Evolutionary conservation across 2,113 vertebrate genomes (phyloP).

Genomic region (Paraplagusia blochii): DNA sequence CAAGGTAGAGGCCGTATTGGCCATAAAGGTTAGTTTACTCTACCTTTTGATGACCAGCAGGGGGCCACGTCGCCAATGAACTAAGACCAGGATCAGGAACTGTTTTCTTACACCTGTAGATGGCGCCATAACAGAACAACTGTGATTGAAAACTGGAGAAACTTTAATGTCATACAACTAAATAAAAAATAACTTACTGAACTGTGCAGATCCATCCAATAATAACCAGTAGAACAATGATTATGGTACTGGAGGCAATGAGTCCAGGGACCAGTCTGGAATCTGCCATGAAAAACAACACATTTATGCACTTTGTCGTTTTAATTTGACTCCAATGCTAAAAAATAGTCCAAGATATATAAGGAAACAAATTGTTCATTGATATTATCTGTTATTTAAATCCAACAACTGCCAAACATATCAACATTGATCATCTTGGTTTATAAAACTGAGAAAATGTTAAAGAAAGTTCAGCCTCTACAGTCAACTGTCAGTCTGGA

Average conservation of each 20-base stretch:
- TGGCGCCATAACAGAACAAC: slow-evolving; percentile 32
- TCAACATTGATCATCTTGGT: too few species aligned
- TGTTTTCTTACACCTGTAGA: slow-evolving; percentile 44
- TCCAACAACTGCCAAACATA: background rate
- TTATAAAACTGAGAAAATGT: too few species aligned
- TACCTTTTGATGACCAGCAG: slow-evolving; percentile 40
- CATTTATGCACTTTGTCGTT: too few species aligned
- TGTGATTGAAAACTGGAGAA: background rate
- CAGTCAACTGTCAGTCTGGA: too few species aligned
- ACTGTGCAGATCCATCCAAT: slow-evolving; percentile 41
- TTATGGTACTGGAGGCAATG: slow-evolving; percentile 16
- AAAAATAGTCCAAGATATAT: too few species aligned
- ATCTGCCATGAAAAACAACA: slow-evolving; percentile 38
- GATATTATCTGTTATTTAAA: background rate
- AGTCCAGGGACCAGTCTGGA: slow-evolving; percentile 17
- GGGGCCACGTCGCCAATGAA: slow-evolving; percentile 49
- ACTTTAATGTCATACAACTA: background rate
- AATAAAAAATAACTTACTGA: slow-evolving; percentile 50
- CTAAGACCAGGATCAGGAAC: slow-evolving; percentile 65
- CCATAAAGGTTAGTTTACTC: background rate
- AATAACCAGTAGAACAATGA: slow-evolving; percentile 34
- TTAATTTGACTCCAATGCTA: too few species aligned
- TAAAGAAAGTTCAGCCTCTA: too few species aligned
- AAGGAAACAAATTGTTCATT: too few species aligned
- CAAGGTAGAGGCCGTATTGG: background rate